Evolutionary conservation across 2,888 invertebrate genomes (phyloP), one percentile per base, ranked within the genome.

Genomic region (Phymatocera aterrima): DNA sequence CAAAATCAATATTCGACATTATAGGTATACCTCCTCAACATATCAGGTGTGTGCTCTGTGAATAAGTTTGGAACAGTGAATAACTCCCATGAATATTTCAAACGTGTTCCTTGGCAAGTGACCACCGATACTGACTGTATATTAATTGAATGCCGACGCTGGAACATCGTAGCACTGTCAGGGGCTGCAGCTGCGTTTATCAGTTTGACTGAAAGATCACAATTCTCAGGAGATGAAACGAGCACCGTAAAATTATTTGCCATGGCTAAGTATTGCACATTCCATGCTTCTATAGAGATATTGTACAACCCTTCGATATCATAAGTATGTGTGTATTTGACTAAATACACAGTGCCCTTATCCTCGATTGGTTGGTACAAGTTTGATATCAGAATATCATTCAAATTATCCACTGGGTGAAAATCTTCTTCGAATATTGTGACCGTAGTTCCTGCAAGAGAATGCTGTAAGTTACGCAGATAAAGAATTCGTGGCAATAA

Each of bases 71-170:
- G 60, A 15, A 78, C 72, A 8, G 60, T n/a, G 21, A 60, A 78
- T 18, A 78, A 78, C 4, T 74, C 70, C 78, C 78, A 78, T 60
- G 43, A 48, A 78, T 60, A 74, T 43, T 74, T 72, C 12, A 78
- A 70, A 6, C 72, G 68, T 46, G 78, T 70, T 70, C 46, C 70
- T 21, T 60, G 70, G 24, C 78, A 78, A 61, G 78, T 70, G 5
- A 31, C 46, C 21, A 15, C 37, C 1, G 78, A 70, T 46, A 57
- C 21, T 24, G 72, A n/a, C 21, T 74, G 21, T 37, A 78, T 34
- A 46, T 74, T 46, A 40, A 78, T 78, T 6, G 24, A 40, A 68
- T 78, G 57, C 15, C 61, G 72, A 34, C 78, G 78, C 24, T 72
- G 70, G 24, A 60, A 78, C 34, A 46, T 21, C 24, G 28, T 78